Evolutionary conservation across 1,140 invertebrate genomes (phyloP), one percentile per base, ranked within the genome.

Genomic region (silkworm (Bombyx mori)): DNA sequence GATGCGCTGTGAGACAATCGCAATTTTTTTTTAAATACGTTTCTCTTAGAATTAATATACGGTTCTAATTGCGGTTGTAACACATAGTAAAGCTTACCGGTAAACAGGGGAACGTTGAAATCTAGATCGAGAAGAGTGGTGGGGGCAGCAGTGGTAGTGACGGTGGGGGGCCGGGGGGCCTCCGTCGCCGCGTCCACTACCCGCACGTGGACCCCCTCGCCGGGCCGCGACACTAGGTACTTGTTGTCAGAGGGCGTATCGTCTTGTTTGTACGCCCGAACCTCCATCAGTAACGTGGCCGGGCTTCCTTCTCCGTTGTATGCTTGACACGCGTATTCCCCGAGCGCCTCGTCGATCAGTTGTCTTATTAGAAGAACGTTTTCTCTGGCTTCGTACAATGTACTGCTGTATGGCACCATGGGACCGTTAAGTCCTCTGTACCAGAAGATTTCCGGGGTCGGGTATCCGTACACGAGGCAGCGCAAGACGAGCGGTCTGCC

Each of bases 241-340:
- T 76, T 67, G 51, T 63, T 62, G 12, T 89, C 69, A 42, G 86
- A 77, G 56, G 56, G n/a, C 8, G 56, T 86, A 71, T 72, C 60
- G 8, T 92, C 90, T 0, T 93, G 92, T 8, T 92, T 92, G 52
- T 93, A 76, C 0, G 93, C 93, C 68, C 92, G 91, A 0, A 97
- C 86, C 0, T 89, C 91, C 0, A 96, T 88, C 1, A 91, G 91
- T 91, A 93, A 94, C 18, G 93, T 93, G 1, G 93, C 92, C 4
- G 95, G 92, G 58, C 91, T 91, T 3, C 94, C 94, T 6, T 92
- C 74, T 2, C 94, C 94, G 73, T 97, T 97, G 78, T 94, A 97
- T 1, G 94, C 95, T 70, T 96, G 93, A 72, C 96, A 97, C 1
- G 92, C 93, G 79, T 97, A 96, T n/a, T 92, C 87, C 8, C 96